Conservation (phyloP, 2,797 vertebrate genomes). For the Artibeus lituratus region DNA sequence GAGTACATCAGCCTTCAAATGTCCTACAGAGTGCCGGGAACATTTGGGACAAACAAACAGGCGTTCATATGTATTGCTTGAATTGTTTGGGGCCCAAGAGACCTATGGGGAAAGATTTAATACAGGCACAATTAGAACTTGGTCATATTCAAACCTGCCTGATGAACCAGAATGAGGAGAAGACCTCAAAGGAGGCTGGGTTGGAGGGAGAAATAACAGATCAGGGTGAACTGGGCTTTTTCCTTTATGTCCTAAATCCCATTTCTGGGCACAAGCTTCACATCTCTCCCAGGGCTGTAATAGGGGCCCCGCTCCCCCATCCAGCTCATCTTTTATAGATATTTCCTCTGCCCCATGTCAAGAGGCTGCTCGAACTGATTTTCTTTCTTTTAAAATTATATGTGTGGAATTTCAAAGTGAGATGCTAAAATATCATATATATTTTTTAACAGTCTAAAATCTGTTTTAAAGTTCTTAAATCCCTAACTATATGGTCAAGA, state of each 20-base stretch:
- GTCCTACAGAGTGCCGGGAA: background rate
- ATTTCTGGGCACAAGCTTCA: background rate
- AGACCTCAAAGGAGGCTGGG: background rate
- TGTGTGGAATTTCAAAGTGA: conserved; percentile 2
- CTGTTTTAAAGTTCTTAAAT: conserved; percentile 21
- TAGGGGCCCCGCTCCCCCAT: background rate
- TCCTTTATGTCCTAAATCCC: background rate
- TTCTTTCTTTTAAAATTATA: background rate
- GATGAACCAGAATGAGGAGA: background rate
- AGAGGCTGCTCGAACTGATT: background rate
- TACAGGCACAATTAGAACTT: background rate
- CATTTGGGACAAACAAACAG: background rate
- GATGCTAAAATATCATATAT: background rate
- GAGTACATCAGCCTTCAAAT: background rate
- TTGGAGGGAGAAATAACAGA: background rate
- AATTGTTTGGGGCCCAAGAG: background rate
- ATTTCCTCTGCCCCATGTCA: background rate
- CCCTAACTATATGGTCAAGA: background rate
- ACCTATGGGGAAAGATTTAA: conserved; percentile 1
- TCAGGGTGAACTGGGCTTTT: background rate
- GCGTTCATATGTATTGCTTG: background rate
- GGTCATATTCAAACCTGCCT: background rate
- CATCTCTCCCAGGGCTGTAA: background rate
- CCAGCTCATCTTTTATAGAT: background rate
- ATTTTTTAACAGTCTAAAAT: background rate